Percentiles rank a stretch among this genome's conserved stretches.
Evolutionary conservation across 2,888 invertebrate genomes (phyloP).

Genomic region (Stenolophus ochropezus): DNA sequence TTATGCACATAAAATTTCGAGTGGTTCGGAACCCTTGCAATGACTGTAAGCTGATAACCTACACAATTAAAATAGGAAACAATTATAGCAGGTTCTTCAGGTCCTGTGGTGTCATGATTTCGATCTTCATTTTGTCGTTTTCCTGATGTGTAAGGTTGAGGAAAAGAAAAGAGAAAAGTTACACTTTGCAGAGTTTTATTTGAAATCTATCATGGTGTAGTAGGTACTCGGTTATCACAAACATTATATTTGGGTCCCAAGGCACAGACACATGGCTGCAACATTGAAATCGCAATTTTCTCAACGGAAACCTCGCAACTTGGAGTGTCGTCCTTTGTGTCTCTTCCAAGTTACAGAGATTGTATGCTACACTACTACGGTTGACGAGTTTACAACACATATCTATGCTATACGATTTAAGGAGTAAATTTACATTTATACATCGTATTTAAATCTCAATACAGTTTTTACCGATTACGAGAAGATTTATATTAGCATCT

Average conservation of each 20-base stretch:
- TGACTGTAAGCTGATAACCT: too few relatives aligned
- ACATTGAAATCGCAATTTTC: slow-evolving; percentile 69
- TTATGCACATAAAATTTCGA: too few relatives aligned
- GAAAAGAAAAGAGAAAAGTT: slow-evolving; percentile 15
- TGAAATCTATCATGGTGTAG: slow-evolving; percentile 72
- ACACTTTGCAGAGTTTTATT: slow-evolving; percentile 66
- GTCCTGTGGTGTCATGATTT: too few relatives aligned
- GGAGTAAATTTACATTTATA: slow-evolving; percentile 56
- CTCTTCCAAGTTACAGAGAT: slow-evolving; percentile 40
- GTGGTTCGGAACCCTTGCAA: too few relatives aligned
- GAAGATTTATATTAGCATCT: slow-evolving; percentile 28
- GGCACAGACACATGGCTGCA: slow-evolving; percentile 72
- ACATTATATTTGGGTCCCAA: slow-evolving; percentile 71
- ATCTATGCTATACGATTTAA: slow-evolving; percentile 54
- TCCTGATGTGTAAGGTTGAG: too few relatives aligned
- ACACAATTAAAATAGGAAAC: too few relatives aligned
- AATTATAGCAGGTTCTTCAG: too few relatives aligned
- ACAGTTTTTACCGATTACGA: slow-evolving; percentile 55
- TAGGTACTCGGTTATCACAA: slow-evolving; percentile 72
- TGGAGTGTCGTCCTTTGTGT: background rate
- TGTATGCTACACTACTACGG: slow-evolving; percentile 51
- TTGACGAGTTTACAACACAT: slow-evolving; percentile 55
- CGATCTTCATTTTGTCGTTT: too few relatives aligned
- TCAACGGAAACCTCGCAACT: slow-evolving; percentile 41
- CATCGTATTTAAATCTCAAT: slow-evolving; percentile 47